Conservation (phyloP, 2,113 vertebrate species). For the Hypanus sabinus region DNA sequence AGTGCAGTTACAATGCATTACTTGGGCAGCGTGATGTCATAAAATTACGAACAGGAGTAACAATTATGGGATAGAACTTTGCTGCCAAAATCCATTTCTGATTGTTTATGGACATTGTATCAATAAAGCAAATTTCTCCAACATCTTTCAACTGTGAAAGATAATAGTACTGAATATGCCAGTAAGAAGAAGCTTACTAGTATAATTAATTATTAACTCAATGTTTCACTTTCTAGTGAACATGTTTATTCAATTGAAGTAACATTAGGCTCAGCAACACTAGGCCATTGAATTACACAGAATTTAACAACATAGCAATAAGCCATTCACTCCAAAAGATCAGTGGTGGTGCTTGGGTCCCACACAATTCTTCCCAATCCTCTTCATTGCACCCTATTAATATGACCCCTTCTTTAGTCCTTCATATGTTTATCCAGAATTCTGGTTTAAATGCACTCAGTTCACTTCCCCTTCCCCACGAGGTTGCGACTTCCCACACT, state of each 20-base stretch:
- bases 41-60: not conserved
- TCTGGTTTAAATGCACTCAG: not conserved
- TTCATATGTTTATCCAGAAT: not conserved
- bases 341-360: not conserved
- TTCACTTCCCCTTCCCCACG: not conserved
- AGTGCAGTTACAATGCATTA: not conserved
- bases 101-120: not conserved
- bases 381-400: not conserved
- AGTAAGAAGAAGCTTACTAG: not conserved
- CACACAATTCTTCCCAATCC: not conserved
- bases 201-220: not conserved
- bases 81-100: not conserved
- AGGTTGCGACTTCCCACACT: not conserved
- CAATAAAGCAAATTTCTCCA: not conserved
- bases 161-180: not conserved
- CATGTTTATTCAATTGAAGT: not conserved
- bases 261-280: no score
- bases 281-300: not conserved
- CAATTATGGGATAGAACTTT: not conserved
- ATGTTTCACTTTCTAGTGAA: not conserved
- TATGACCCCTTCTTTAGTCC: not conserved
- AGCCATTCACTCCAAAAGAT: not conserved
- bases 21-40: not conserved
- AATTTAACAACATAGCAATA: not conserved
- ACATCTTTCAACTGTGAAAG: not conserved